Evolutionary conservation across 2,113 vertebrate species (phyloP).

Genomic region (Myiozetetes cayanensis): DNA sequence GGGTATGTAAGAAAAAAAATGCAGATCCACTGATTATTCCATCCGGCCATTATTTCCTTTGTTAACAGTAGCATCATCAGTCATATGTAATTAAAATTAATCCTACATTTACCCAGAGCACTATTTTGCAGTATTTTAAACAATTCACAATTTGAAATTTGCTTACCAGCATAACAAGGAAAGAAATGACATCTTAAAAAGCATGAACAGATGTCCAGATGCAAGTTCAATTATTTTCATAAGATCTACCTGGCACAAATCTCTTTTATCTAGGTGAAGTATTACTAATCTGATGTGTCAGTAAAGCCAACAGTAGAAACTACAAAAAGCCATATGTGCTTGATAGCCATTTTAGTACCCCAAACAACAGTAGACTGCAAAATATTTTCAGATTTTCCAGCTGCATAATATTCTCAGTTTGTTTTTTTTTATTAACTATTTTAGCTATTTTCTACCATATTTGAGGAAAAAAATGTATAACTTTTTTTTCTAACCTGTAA

Average conservation of each 20-base stretch:
- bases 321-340: neutral
- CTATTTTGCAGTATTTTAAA: neutral
- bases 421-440: neutral
- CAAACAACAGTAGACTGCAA: neutral
- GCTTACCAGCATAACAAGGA: neutral
- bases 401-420: neutral
- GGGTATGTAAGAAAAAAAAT: neutral
- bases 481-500: neutral
- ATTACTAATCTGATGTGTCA: neutral
- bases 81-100: neutral
- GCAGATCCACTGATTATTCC: neutral
- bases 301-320: neutral
- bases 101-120: neutral
- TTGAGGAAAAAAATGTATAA: neutral
- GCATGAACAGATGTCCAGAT: neutral
- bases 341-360: neutral
- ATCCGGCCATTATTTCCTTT: neutral
- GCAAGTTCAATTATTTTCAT: neutral
- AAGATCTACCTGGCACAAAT: neutral
- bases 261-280: neutral
- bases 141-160: neutral
- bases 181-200: neutral
- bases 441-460: neutral
- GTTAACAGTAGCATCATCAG: neutral
- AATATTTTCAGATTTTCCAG: neutral